These are phyloP conservation scores for Furcifer pardalis DNA, from an alignment of 2,797 vertebrate genomes.

Conservation along the genomic window DNA sequence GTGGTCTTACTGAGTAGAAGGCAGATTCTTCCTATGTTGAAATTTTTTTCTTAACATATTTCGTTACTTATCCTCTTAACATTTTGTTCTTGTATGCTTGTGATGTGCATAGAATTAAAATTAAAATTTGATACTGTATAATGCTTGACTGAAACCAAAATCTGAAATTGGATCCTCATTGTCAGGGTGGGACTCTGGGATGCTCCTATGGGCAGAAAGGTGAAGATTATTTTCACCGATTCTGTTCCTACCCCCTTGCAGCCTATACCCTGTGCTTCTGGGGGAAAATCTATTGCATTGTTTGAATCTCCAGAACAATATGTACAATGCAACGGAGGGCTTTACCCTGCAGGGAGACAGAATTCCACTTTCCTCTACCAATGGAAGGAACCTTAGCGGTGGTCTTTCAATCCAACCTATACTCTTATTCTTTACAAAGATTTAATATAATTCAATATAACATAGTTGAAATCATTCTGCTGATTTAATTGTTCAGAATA, in stretches of 20 bases:
- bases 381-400: background rate
- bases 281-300: background rate
- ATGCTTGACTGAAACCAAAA: background rate
- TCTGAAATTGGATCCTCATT: background rate
- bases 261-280: background rate
- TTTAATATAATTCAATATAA: background rate
- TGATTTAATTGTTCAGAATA: background rate
- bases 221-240: background rate
- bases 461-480: conserved; percentile 20
- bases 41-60: background rate
- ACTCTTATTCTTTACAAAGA: background rate
- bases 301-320: background rate
- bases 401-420: background rate
- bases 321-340: background rate
- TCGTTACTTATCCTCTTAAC: background rate
- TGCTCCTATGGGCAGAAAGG: background rate
- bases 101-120: background rate
- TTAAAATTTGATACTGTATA: conserved; percentile 19
- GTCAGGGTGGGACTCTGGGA: no score
- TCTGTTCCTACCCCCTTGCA: background rate
- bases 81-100: background rate
- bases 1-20: background rate
- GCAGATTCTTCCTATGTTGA: background rate
- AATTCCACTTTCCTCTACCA: background rate
- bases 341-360: background rate